A percentile compares a stretch with the other conserved stretches of the same genome.
Conservation (phyloP, 2,888 invertebrate genomes). For the Agrilus biguttatus region DNA sequence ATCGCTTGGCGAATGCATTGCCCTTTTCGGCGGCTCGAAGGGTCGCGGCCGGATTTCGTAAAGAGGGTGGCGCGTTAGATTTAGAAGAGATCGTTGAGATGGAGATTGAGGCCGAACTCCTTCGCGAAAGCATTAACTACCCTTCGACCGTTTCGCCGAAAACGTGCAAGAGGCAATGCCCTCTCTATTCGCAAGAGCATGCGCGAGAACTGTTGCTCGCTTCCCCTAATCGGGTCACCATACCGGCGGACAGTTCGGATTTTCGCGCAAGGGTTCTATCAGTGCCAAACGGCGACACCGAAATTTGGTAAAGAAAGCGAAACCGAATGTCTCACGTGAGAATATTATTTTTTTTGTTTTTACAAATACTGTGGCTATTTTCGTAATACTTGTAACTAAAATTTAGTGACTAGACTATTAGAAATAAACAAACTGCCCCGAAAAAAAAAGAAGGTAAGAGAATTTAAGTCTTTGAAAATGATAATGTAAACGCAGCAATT, state of each 20-base stretch:
- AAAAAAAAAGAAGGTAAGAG: too few relatives aligned
- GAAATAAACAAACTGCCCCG: too few relatives aligned
- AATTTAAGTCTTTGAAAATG: too few relatives aligned
- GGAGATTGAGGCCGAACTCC: constrained; percentile 45
- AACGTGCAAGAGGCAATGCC: constrained; percentile 28
- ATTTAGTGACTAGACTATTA: too few relatives aligned
- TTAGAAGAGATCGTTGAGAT: constrained; percentile 41
- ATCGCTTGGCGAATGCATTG: constrained; percentile 65
- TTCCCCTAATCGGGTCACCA: constrained; percentile 45
- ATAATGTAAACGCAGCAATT: too few relatives aligned
- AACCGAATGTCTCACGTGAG: too few relatives aligned
- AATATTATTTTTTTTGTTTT: too few relatives aligned
- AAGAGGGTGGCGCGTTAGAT: constrained; percentile 7
- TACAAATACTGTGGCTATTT: too few relatives aligned
- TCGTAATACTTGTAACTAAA: too few relatives aligned
- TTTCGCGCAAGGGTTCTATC: constrained; percentile 52
- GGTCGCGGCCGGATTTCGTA: neutral
- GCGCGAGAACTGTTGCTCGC: constrained; percentile 33
- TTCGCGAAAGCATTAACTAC: constrained; percentile 56
- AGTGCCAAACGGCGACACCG: constrained; percentile 48
- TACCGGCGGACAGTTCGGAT: constrained; percentile 44
- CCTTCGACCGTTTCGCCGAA: constrained; percentile 51
- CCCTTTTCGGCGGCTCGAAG: constrained; percentile 39
- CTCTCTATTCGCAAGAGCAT: constrained; percentile 25
- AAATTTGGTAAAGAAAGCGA: constrained; percentile 50